Evolutionary conservation across 92 coral and sea anemone species (phyloP), one percentile per base, ranked within the genome.

Genomic region (Phenganax marumi): DNA sequence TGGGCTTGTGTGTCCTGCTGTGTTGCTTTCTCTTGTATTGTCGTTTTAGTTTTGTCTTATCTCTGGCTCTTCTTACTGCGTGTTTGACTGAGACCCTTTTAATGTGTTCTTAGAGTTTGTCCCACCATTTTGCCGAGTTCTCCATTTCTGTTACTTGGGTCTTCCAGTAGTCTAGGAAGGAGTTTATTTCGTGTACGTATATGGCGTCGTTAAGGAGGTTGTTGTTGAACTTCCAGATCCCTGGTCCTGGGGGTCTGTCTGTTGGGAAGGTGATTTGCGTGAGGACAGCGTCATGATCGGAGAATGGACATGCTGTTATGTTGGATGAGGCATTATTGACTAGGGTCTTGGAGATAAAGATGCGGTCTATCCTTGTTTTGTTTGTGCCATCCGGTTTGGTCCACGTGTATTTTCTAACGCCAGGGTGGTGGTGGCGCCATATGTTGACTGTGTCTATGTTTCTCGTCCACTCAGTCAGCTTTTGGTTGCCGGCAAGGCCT

Each of bases 221-320:
- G 17, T 48, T 69, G 33, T 69, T 69, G 3, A 69, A 12, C 8
- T 69, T 69, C 75, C 13, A 69, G 2, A 24, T 11, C 8, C 47
- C 75, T 24, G 75, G 75, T 8, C 75, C 75, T 19, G 50, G 48
- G 1, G 75, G 75, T 1, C 0, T 0, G 8, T 6, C 7, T 10
- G 21, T 39, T 6, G 46, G 8, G 0, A 24, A 13, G 7, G n/a
- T 26, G 0, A 65, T 1, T 3, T 0, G 1, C 1, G 61, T 21
- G 0, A 8, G 3, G 6, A 72, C 66, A 11, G 0, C 57, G 17
- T 81, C 82, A n/a, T 87, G 90, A 71, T 87, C 88, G 0, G 88
- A 87, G 19, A 65, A 33, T 12, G n/a, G 50, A 23, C 87, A 87
- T 0, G 84, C 77, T 0, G 8, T 0, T 12, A 79, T 80, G 0